Evolutionary conservation across 2,113 vertebrate genomes (phyloP).

Genomic region (Orycteropus afer): DNA sequence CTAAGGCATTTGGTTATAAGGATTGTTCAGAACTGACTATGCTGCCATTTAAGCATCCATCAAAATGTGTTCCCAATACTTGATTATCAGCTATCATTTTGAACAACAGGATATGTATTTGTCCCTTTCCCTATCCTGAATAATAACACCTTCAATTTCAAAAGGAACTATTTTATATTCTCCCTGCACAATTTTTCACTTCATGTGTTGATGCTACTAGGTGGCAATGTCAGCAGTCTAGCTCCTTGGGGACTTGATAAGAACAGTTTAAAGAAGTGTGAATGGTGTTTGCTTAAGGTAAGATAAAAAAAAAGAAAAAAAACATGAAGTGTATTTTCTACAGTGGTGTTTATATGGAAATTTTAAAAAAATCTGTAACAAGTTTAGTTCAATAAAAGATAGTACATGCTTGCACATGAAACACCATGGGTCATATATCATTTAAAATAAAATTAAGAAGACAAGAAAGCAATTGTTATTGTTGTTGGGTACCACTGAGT

Average conservation of each 20-base stretch:
- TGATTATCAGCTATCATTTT: not conserved
- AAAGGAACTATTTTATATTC: not conserved
- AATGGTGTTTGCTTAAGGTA: not conserved
- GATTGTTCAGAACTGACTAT: not conserved
- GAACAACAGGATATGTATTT: not conserved
- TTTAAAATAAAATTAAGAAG: not conserved
- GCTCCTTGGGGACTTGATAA: not conserved
- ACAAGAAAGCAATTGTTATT: not conserved
- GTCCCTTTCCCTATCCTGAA: not conserved
- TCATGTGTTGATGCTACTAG: not conserved
- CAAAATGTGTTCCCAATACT: not conserved
- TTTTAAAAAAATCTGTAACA: not conserved
- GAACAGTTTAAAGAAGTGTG: not conserved
- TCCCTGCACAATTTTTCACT: not conserved
- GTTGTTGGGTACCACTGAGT: too few relatives aligned
- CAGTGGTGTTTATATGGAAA: conserved; percentile 17
- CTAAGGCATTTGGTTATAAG: not conserved
- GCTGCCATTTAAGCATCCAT: not conserved
- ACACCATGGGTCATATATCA: not conserved
- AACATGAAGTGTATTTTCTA: not conserved
- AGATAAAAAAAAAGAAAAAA: not conserved
- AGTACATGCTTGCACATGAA: not conserved
- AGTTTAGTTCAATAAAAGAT: not conserved
- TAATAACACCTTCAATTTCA: not conserved
- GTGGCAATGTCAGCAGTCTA: not conserved